phyloP scores from a whole-genome alignment of 2,888 invertebrate genomes.

The Neoascia interrupta region DNA sequence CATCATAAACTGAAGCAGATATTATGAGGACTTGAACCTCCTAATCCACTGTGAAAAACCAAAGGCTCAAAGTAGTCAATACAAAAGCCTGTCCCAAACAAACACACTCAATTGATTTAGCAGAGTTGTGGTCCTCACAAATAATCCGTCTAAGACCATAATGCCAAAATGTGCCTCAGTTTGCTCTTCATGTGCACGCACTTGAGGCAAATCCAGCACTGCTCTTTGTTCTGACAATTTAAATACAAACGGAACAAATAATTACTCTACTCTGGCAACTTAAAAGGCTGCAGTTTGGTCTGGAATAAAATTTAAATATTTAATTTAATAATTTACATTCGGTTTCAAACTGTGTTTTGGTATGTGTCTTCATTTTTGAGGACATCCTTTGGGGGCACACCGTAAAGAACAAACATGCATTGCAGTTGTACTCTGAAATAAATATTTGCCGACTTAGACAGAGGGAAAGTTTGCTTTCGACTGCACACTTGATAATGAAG shows the following conservation, averaged over 20 bases:
- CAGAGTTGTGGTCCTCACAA: constrained; percentile 18
- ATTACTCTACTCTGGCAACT: constrained; percentile 52
- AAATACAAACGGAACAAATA: constrained; percentile 64
- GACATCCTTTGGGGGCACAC: constrained; percentile 31
- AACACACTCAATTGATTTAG: constrained; percentile 62
- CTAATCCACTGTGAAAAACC: constrained; percentile 56
- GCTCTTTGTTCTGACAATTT: constrained; percentile 46
- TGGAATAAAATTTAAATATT: constrained; percentile 66
- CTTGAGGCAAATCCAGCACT: constrained; percentile 3
- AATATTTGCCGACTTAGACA: constrained; percentile 51
- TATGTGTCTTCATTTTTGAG: constrained; percentile 39
- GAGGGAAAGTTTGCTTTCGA: constrained; percentile 16
- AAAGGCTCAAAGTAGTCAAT: constrained; percentile 58
- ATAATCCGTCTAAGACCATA: too few relatives aligned
- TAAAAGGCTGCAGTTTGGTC: constrained; percentile 54
- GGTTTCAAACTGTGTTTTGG: constrained; percentile 33
- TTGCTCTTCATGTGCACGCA: constrained; percentile 53
- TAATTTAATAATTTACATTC: constrained; percentile 68
- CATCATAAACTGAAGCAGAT: too few relatives aligned
- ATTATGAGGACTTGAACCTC: too few relatives aligned
- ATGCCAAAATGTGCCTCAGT: too few relatives aligned
- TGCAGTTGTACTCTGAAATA: constrained; percentile 36
- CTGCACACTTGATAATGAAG: constrained; percentile 45
- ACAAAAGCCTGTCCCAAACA: constrained; percentile 10
- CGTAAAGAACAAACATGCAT: constrained; percentile 51